Evolutionary conservation across 2,888 invertebrate genomes (phyloP).

Genomic region (Therioaphis trifolii): DNA sequence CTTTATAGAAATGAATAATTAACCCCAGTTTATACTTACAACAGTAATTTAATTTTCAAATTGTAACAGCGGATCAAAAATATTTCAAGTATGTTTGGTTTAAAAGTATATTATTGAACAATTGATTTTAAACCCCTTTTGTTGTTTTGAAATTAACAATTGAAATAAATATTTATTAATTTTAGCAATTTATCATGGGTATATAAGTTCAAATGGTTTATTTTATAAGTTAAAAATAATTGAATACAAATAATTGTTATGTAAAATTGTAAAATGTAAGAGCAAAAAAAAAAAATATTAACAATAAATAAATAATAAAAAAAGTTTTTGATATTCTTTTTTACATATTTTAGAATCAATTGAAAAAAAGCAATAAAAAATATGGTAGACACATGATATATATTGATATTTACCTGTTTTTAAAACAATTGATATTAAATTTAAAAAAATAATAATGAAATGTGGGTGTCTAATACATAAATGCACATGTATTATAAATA

Average conservation of each 20-base stretch:
- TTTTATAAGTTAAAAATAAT: background rate
- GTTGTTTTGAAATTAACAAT: background rate
- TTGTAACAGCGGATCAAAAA: too few species aligned
- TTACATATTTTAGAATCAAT: background rate
- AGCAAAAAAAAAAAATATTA: background rate
- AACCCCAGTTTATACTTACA: too few species aligned
- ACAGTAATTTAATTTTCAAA: background rate
- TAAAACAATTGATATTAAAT: background rate
- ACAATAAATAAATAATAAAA: conserved; percentile 5
- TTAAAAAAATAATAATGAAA: background rate
- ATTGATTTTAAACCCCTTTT: background rate
- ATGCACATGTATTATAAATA: background rate
- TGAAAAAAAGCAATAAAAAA: conserved; percentile 4
- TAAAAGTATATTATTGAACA: background rate
- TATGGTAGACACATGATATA: too few species aligned
- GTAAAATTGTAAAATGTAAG: background rate
- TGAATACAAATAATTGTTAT: conserved; percentile 26
- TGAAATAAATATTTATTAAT: background rate
- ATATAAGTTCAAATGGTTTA: conserved; percentile 10
- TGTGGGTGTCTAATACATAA: conserved; percentile 1
- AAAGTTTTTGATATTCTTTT: background rate
- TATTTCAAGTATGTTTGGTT: background rate
- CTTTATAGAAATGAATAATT: too few species aligned
- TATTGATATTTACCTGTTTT: background rate
- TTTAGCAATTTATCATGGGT: background rate